phyloP scores from a whole-genome alignment of 1,140 invertebrate species.

The Araneus ventricosus region DNA sequence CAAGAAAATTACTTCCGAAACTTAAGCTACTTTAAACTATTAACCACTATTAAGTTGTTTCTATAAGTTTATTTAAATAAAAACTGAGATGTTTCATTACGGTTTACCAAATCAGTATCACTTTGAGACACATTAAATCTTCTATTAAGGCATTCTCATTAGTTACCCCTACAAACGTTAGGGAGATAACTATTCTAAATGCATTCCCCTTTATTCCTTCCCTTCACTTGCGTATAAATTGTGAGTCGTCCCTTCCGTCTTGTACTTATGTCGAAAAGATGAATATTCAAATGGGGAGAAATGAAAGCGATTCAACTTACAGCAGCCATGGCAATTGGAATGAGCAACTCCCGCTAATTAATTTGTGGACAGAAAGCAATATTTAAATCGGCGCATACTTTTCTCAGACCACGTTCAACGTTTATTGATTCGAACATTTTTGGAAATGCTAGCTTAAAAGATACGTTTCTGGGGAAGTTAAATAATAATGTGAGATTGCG shows the following conservation, averaged over 20 bases:
- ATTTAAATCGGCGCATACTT: not conserved
- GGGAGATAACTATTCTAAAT: not conserved
- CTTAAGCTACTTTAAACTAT: too few species aligned
- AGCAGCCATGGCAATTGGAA: not conserved
- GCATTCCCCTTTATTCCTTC: not conserved
- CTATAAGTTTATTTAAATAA: too few species aligned
- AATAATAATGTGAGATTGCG: too few species aligned
- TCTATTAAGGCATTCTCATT: not conserved
- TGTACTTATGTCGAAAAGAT: slow-evolving; percentile 21
- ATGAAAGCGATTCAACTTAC: not conserved
- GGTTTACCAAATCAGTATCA: not conserved
- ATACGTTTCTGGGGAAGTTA: not conserved
- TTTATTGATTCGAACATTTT: slow-evolving; percentile 1
- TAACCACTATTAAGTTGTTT: too few species aligned
- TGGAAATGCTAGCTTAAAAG: not conserved
- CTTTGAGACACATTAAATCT: not conserved
- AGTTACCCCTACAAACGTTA: not conserved
- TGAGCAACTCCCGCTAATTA: not conserved
- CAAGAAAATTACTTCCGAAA: too few species aligned
- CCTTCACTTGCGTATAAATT: not conserved
- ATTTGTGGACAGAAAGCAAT: not conserved
- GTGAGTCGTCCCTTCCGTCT: not conserved
- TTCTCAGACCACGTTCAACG: not conserved
- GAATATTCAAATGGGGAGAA: slow-evolving; percentile 11
- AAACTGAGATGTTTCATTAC: too few species aligned